Evolutionary conservation across 1,140 invertebrate species (phyloP).

Genomic region (Bombyx mandarina): DNA sequence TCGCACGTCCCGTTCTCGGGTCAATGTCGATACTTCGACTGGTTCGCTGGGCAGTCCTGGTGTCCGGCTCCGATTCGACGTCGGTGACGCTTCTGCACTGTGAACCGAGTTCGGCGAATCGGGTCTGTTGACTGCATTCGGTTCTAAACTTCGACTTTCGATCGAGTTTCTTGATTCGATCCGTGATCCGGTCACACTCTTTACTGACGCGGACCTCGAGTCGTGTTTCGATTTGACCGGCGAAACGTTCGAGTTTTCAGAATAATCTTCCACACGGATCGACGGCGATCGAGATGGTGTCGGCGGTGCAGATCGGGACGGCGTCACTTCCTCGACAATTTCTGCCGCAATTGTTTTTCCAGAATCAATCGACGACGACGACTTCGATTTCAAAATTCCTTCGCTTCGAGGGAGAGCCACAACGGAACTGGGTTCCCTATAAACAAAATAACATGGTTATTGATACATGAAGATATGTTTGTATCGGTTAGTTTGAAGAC

Average conservation of each 20-base stretch:
- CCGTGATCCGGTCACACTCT: not conserved
- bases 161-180: not conserved
- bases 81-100: not conserved
- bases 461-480: slow-evolving; percentile 12
- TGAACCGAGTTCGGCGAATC: not conserved
- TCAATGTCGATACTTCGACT: slow-evolving; percentile 13
- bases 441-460: slow-evolving; percentile 22
- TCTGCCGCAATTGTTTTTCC: slow-evolving; percentile 5
- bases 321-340: slow-evolving; percentile 6
- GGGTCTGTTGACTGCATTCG: slow-evolving; percentile 1
- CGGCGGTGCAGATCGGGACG: slow-evolving; percentile 8
- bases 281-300: slow-evolving; percentile 38
- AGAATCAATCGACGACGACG: slow-evolving; percentile 11
- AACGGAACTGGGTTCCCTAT: slow-evolving; percentile 47
- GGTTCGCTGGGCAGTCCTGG: slow-evolving; percentile 24
- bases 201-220: not conserved
- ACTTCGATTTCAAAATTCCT: slow-evolving; percentile 1
- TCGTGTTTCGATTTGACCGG: not conserved
- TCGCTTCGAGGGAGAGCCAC: slow-evolving; percentile 20
- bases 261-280: slow-evolving; percentile 45
- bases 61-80: slow-evolving; percentile 21
- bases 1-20: slow-evolving; percentile 42
- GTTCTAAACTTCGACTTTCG: slow-evolving; percentile 5
- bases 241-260: slow-evolving; percentile 28
- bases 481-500: slow-evolving; percentile 10